A percentile compares a stretch with the other conserved stretches of the same genome.
These are phyloP conservation scores for Carassius carassius DNA, from an alignment of 2,113 vertebrate species.

Conservation along the genomic window DNA sequence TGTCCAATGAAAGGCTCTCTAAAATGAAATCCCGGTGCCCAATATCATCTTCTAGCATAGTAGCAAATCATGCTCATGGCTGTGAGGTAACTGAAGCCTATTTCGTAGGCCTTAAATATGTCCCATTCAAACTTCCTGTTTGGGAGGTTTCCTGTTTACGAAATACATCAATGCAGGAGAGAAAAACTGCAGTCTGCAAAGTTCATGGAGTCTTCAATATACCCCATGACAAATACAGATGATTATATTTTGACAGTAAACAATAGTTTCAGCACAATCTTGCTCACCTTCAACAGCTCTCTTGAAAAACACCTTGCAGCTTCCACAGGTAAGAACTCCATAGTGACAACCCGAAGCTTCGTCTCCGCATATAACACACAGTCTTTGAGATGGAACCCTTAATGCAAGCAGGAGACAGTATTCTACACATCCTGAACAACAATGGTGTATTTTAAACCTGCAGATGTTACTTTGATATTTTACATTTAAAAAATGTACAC, in stretches of 20 bases:
- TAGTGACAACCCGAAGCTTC: slow-evolving; percentile 98
- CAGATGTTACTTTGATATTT: too few relatives aligned
- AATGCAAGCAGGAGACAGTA: slow-evolving; percentile 48
- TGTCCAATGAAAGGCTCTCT: neutral
- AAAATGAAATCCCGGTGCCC: neutral
- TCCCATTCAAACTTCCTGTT: neutral
- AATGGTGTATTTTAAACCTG: too few relatives aligned
- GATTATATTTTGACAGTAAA: neutral
- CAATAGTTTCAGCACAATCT: neutral
- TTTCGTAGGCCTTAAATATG: neutral
- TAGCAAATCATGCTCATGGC: neutral
- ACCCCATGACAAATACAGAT: neutral
- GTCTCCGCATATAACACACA: slow-evolving; percentile 93
- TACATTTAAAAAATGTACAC: neutral
- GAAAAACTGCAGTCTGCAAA: neutral
- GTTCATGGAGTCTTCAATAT: neutral
- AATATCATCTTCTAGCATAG: neutral
- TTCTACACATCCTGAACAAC: neutral
- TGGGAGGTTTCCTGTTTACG: neutral
- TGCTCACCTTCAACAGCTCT: slow-evolving; percentile 94
- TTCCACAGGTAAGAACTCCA: slow-evolving; percentile 95
- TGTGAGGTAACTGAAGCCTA: neutral
- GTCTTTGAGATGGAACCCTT: slow-evolving; percentile 88
- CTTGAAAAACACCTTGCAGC: slow-evolving; percentile 99
- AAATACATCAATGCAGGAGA: neutral